A percentile compares a stretch with the other conserved stretches of the same genome.
These are phyloP conservation scores for Actenoides hombroni DNA, from an alignment of 2,113 vertebrate genomes.

Conservation along the genomic window DNA sequence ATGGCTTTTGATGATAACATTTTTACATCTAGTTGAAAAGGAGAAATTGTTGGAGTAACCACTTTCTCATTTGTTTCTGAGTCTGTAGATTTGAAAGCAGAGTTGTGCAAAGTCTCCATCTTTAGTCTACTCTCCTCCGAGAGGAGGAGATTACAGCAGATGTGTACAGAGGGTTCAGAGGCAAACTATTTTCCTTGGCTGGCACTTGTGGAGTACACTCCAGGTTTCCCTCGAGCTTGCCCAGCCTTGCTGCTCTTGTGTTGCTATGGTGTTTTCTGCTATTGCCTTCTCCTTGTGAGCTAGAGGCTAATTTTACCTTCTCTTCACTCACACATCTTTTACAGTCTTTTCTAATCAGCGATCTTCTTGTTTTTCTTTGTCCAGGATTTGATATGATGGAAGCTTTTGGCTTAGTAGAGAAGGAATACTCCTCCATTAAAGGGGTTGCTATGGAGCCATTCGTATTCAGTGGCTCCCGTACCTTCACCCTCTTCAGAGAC, in stretches of 20 bases:
- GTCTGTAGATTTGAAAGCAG: neutral
- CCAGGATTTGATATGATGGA: conserved; percentile 94
- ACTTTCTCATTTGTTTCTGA: neutral
- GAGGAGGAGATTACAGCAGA: neutral
- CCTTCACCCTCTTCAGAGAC: conserved; percentile 85
- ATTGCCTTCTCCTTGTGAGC: neutral
- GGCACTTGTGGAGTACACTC: neutral
- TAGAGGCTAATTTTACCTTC: neutral
- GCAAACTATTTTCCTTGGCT: neutral
- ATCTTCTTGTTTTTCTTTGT: neutral
- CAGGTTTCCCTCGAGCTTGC: neutral
- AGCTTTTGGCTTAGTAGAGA: conserved; percentile 85
- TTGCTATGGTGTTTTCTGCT: neutral
- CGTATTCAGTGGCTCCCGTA: conserved; percentile 75
- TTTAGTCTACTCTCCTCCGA: neutral
- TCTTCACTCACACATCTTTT: neutral
- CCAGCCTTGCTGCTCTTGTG: neutral
- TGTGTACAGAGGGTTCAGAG: neutral
- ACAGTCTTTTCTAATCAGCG: neutral
- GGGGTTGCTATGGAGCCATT: conserved; percentile 87
- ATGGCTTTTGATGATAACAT: conserved; percentile 19
- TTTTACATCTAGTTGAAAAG: neutral
- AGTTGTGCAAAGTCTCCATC: neutral
- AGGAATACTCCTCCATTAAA: conserved; percentile 82
- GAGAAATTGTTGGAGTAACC: neutral